A percentile compares a stretch with the other conserved stretches of the same genome.
phyloP scores from a whole-genome alignment of 2,888 invertebrate genomes.

The Melinaea marsaeus region DNA sequence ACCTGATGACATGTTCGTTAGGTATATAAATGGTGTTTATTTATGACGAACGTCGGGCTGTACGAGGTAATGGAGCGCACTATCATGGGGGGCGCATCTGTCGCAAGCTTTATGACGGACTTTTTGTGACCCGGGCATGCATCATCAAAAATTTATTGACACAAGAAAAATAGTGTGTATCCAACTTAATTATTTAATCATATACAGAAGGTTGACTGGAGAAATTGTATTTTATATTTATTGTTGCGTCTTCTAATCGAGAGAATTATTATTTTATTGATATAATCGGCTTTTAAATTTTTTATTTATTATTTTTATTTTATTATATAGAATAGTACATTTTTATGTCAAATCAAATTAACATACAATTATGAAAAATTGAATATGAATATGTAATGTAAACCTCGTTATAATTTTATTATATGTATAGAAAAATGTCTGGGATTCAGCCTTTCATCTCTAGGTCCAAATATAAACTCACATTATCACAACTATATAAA shows the following conservation, averaged over 20 bases:
- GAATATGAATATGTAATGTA: too few relatives aligned
- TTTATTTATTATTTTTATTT: too few relatives aligned
- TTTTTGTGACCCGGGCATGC: slow-evolving; percentile 38
- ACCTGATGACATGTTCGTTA: slow-evolving; percentile 6
- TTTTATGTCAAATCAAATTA: too few relatives aligned
- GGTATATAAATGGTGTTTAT: slow-evolving; percentile 14
- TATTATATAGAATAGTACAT: too few relatives aligned
- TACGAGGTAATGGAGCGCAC: slow-evolving; percentile 59
- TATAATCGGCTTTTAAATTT: too few relatives aligned
- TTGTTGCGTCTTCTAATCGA: slow-evolving; percentile 1
- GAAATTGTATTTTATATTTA: slow-evolving; percentile 5
- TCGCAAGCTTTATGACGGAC: slow-evolving; percentile 37
- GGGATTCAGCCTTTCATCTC: too few relatives aligned
- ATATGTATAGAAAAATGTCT: too few relatives aligned
- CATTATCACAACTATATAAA: too few relatives aligned
- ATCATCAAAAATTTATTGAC: slow-evolving; percentile 45
- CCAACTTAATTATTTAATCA: slow-evolving; percentile 5
- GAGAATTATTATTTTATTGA: too few relatives aligned
- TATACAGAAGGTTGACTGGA: slow-evolving; percentile 7
- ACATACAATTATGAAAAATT: too few relatives aligned
- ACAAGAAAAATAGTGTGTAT: slow-evolving; percentile 6
- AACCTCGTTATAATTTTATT: too few relatives aligned
- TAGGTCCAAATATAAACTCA: too few relatives aligned
- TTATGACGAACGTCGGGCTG: slow-evolving; percentile 25
- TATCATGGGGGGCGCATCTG: slow-evolving; percentile 58